Evolutionary conservation across 2,888 invertebrate genomes (phyloP), one percentile per base, ranked within the genome.

Genomic region (Odontomyia ornata): DNA sequence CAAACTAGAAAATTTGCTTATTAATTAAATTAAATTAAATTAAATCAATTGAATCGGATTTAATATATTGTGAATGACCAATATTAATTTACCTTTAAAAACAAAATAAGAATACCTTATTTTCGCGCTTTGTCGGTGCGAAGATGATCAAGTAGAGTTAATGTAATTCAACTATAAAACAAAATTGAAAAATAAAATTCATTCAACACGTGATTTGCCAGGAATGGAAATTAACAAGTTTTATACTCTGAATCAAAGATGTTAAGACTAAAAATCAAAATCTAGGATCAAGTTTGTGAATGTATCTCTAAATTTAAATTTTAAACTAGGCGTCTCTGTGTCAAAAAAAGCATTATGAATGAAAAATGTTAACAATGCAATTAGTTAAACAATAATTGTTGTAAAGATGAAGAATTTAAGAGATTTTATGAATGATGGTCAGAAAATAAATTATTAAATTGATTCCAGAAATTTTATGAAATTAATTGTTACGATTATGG

Each of bases 101-200:
- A 5, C 7, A 60, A n/a, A 28, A 60, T 0, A 13, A 64, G 64
- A 15, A 28, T n/a, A 13, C 7, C 15, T 30, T 4, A 30, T 28
- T 64, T 64, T 64, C 25, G 30, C 15, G 64, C 64, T n/a, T 4
- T 43, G 18, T 64, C 18, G 2, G 43, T 43, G 23, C 23, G 18
- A 65, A 65, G n/a, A 65, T 30, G 11, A 30, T 65, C 43, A 13
- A 18, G 69, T 69, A 69, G 69, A 47, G 47, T 69, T 46, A 9
- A 25, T 46, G 69, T 47, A 36, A 69, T 69, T 69, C 69, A 65
- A 21, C 23, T 18, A 18, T 15, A 15, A 52, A 36, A 36, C 36
- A 3, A 4, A 25, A 60, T 21, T 13, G 21, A 23, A 60, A 4
- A 1, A 64, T 64, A 5, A 27, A 64, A 60, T 4, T 25, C 3